Evolutionary conservation across 2,797 vertebrate species (phyloP), one percentile per base, ranked within the genome.

Genomic region (Schizothorax lantsangensis): DNA sequence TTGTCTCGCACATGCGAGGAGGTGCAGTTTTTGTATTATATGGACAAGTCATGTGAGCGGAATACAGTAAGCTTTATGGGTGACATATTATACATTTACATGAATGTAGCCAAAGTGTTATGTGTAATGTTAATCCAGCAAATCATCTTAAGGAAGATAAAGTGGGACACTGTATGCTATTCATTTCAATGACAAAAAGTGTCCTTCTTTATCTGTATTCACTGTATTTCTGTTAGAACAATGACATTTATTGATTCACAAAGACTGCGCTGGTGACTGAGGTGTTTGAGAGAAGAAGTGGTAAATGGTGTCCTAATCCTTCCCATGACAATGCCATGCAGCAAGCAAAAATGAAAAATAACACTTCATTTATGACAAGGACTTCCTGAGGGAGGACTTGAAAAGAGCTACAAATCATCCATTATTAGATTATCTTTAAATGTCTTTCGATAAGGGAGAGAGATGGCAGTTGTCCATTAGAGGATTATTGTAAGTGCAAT

Each of bases 381-480:
- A 15, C 47, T 81, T 87, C 87, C 87, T 81, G 66, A n/a, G 85
- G 81, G 89, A 79, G 59, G 73, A 49, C 57, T 77, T 86, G 26
- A 82, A 71, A 40, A 86, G 81, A 79, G 72, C 75, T 47, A 79
- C 15, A 73, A 52, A 85, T 85, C 38, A 36, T 40, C 77, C 84
- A 88, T 88, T 88, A 88, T 74, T 80, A 86, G 87, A 88, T 88
- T 83, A 88, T 86, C 84, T 83, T 19, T 57, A 64, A 83, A 79
- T 83, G 40, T 86, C 43, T 78, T 64, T 62, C 36, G 64, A 84
- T 36, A 62, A 57, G 52, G 14, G 21, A 64, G 73, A 83, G 69
- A 69, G 54, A 83, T 77, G 45, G 36, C 72, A 64, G 11, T 64
- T 81, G 5, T 82, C 81, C 57, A 82, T 82, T 84, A 86, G 45